Conservation (phyloP, 2,113 vertebrate genomes). For the Bucco capensis region DNA sequence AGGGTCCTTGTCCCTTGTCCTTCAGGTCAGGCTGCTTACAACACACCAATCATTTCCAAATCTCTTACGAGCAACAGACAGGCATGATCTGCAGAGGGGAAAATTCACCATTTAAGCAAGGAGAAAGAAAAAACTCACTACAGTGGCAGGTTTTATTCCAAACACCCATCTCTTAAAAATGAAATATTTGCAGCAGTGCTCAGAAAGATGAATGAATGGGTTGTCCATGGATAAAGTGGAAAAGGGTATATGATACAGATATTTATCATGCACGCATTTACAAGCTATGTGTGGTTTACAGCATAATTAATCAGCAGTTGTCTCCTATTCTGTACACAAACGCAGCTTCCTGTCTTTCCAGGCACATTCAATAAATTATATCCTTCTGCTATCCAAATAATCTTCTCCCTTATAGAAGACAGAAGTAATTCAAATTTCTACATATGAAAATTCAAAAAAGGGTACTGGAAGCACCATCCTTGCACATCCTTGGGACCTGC, state of each 20-base stretch:
- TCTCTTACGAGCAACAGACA: neutral
- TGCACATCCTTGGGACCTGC: accelerated
- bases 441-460: accelerated
- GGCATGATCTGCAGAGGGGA: neutral
- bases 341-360: neutral
- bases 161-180: too few relatives aligned
- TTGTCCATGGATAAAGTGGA: neutral
- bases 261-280: neutral
- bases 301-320: conserved; percentile 9
- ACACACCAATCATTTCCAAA: neutral
- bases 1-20: too few relatives aligned
- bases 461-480: neutral
- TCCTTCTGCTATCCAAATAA: neutral
- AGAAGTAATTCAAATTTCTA: neutral
- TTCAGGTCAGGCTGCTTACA: neutral
- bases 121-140: neutral
- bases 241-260: neutral
- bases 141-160: neutral
- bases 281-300: neutral
- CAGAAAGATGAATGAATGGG: neutral
- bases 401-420: neutral
- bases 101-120: neutral
- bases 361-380: neutral
- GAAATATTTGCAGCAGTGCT: neutral
- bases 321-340: neutral